Evolutionary conservation across 2,113 vertebrate species (phyloP), one percentile per base, ranked within the genome.

Genomic region (Corythaeola cristata): DNA sequence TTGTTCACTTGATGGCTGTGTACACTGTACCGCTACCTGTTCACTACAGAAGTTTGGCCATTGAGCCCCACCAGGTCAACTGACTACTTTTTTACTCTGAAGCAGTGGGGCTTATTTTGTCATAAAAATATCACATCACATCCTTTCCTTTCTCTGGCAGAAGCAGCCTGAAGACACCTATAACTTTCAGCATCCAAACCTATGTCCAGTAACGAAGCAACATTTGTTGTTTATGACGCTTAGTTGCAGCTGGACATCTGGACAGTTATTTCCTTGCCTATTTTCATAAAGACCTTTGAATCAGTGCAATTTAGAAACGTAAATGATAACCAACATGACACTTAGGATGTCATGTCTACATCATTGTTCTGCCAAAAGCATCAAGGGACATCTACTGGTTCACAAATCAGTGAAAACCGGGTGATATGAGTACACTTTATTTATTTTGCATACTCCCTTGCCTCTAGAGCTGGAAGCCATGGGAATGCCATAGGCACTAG

Each of bases 1-100:
- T 12, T 37, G 3, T 55, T 74, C 50, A 60, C 45, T 0, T 1
- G 19, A 35, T 2, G 4, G 28, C 14, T 49, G 23, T 17, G 9
- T n/a, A 30, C 26, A 27, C 12, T 2, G 5, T 39, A n/a, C 30
- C 26, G 17, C 50, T 35, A 39, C 37, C 12, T 11, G 22, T 20
- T 58, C 11, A 13, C 18, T 11, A 53, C 5, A n/a, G 4, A 37
- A 47, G 47, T 62, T 19, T 64, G 49, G 55, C 19, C 3, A 0
- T 11, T 64, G 37, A 45, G 5, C 21, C 13, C 15, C 13, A 27
- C 9, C n/a, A 50, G 32, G 17, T 49, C 71, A 72, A 41, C 15
- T 28, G 9, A 23, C 21, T 62, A 12, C 22, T 15, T 63, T 68
- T 68, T 62, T 10, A 28, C 10, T 33, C 33, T 56, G n/a, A 37